Evolutionary conservation across 1,140 invertebrate species (phyloP), one percentile per base, ranked within the genome.

Genomic region (Linepithema humile): DNA sequence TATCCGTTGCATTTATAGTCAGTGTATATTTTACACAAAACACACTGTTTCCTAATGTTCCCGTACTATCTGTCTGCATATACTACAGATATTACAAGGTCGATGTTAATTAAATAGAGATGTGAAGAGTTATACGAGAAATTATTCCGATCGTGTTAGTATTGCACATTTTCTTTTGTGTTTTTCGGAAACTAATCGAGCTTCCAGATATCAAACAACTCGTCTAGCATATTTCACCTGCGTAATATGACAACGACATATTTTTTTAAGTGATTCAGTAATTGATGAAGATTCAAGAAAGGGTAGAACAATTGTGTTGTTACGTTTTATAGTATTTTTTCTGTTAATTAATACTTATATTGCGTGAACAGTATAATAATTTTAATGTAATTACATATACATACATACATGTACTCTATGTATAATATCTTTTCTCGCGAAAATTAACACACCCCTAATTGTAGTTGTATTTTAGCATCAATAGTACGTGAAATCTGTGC

Each of bases 1-100:
- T 92, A 92, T 91, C 84, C 85, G 90, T 94, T 93, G 90, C 91
- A 94, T 77, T n/a, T 92, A 90, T 94, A 93, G 87, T 91, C 89
- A 87, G 88, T 91, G 90, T 73, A 89, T 82, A 92, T 88, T 89
- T 90, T 90, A 92, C 80, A 90, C 87, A 82, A 84, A 88, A 92
- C 82, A 89, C 86, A 72, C 40, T 80, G 74, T 90, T 90, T 88
- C 78, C 87, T 88, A 88, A 91, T 85, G 87, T 87, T 89, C 90
- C 62, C 89, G 89, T 84, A 87, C 70, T 86, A n/a, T 88, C 57
- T 92, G 85, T 90, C 86, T 82, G 73, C 86, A 88, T 87, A 85
- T 43, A 82, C 50, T 86, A 85, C 65, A 88, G 59, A 75, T 60
- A 88, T 91, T 75, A 88, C 65, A 53, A 67, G 26, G 50, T 88